A percentile compares a stretch with the other conserved stretches of the same genome.
Conservation (phyloP, 2,888 invertebrate genomes). For the Lepidocyrtoides sp. region DNA sequence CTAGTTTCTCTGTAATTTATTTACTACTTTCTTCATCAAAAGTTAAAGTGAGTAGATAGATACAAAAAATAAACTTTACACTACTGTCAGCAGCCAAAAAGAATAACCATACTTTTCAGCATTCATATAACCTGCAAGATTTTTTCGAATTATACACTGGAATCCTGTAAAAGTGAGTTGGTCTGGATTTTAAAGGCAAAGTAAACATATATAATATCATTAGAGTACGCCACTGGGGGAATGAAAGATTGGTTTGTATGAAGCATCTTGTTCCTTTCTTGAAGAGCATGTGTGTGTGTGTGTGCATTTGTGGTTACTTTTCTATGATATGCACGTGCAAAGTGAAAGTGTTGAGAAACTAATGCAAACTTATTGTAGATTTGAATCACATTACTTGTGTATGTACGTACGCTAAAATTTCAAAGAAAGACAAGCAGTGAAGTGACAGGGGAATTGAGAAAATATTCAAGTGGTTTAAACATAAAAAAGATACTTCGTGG, state of each 20-base stretch:
- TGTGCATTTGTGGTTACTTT: background rate
- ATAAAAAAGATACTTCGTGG: too few species aligned
- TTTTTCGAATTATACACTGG: background rate
- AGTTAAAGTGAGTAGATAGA: constrained; percentile 40
- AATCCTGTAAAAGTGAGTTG: background rate
- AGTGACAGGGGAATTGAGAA: too few species aligned
- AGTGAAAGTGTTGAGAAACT: constrained; percentile 54
- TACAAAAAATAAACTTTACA: constrained; percentile 13
- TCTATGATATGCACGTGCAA: constrained; percentile 52
- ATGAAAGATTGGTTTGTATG: constrained; percentile 71
- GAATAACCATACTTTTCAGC: background rate
- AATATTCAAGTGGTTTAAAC: too few species aligned
- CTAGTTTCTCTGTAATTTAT: constrained; percentile 40
- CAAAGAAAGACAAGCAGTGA: background rate
- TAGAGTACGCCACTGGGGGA: constrained; percentile 69
- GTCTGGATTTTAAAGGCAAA: constrained; percentile 54
- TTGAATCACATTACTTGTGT: background rate
- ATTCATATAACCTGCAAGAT: background rate
- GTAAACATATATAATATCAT: constrained; percentile 68
- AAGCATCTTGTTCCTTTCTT: background rate
- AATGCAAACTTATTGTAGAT: background rate
- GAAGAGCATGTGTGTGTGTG: constrained; percentile 18
- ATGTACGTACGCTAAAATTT: background rate
- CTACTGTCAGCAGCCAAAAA: constrained; percentile 20
- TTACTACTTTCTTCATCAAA: constrained; percentile 31